These are phyloP conservation scores for Andinoacara biseriatus DNA, from an alignment of 2,113 vertebrate species.

Conservation along the genomic window DNA sequence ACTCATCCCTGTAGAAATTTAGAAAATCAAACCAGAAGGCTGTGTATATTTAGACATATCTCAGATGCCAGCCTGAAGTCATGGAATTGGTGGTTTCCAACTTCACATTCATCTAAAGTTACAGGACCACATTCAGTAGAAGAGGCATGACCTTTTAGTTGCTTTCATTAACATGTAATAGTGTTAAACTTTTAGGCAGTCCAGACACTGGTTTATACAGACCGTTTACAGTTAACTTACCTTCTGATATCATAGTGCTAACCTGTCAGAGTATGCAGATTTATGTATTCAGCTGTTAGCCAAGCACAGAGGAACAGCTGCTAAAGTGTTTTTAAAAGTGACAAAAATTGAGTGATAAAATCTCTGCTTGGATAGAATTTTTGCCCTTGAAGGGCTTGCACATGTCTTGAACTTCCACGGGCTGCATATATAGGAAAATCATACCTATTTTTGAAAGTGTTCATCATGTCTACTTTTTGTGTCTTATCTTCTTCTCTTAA, in stretches of 20 bases:
- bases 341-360: constrained; percentile 49
- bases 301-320: constrained; percentile 30
- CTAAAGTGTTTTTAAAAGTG: constrained; percentile 41
- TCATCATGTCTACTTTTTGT: not conserved
- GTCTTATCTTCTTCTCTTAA: not conserved
- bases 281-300: constrained; percentile 43
- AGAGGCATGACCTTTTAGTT: not conserved
- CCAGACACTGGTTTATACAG: not conserved
- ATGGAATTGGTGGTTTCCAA: constrained; percentile 24
- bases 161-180: constrained; percentile 10
- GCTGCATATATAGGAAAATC: constrained; percentile 33
- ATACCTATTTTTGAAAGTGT: constrained; percentile 13
- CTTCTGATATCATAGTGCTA: constrained; percentile 27
- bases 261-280: constrained; percentile 37
- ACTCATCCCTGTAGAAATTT: constrained; percentile 19
- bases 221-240: constrained; percentile 16
- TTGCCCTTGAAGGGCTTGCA: constrained; percentile 32
- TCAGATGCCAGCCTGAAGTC: constrained; percentile 30
- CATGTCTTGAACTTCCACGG: constrained; percentile 27
- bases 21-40: constrained; percentile 32
- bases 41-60: constrained; percentile 45
- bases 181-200: not conserved
- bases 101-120: constrained; percentile 15
- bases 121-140: not conserved
- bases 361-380: not conserved